Evolutionary conservation across 2,888 invertebrate species (phyloP).

Genomic region (Julus scanicus): DNA sequence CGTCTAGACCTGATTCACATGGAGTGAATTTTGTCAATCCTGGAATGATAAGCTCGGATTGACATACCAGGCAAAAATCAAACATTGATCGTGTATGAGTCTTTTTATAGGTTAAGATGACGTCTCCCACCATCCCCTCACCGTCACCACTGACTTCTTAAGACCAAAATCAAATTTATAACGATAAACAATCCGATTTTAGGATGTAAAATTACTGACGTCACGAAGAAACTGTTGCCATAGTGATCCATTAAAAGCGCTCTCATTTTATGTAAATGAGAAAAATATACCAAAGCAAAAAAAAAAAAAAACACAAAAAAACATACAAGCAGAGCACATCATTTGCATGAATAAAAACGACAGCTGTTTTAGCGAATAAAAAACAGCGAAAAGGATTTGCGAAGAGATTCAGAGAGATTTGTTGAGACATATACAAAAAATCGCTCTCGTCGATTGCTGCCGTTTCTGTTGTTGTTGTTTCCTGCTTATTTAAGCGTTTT

Average conservation of each 20-base stretch:
- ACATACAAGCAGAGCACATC: not conserved
- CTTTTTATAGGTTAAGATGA: too few relatives aligned
- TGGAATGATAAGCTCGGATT: too few relatives aligned
- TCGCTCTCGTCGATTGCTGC: too few relatives aligned
- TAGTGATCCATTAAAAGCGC: not conserved
- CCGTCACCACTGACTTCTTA: not conserved
- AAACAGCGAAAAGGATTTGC: not conserved
- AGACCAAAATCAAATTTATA: not conserved
- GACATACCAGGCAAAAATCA: too few relatives aligned
- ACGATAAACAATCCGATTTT: constrained; percentile 19
- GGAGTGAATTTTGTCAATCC: too few relatives aligned
- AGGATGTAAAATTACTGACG: not conserved
- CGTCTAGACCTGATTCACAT: too few relatives aligned
- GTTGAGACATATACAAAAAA: too few relatives aligned
- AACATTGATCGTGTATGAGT: too few relatives aligned
- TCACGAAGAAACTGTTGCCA: not conserved
- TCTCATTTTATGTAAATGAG: not conserved
- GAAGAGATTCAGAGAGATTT: too few relatives aligned
- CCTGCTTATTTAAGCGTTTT: too few relatives aligned
- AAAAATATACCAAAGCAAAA: not conserved
- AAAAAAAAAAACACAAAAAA: not conserved
- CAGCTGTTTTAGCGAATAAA: not conserved
- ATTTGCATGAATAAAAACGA: constrained; percentile 21
- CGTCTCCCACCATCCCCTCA: too few relatives aligned
- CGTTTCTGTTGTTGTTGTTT: too few relatives aligned